Evolutionary conservation across 2,797 vertebrate species (phyloP), one percentile per base, ranked within the genome.

Genomic region (Melanotaenia trifasciata): DNA sequence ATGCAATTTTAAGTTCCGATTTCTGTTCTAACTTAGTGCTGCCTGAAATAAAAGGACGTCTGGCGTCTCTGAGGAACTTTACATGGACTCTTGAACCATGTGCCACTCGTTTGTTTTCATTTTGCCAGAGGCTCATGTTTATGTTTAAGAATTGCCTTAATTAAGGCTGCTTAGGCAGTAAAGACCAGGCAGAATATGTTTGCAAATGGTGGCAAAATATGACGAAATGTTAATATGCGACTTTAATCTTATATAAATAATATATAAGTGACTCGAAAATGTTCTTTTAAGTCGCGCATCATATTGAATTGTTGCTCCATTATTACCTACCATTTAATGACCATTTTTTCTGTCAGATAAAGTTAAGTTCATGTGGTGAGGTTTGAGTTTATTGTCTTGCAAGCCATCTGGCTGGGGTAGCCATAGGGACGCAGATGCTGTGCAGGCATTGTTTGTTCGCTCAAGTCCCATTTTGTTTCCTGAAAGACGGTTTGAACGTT

Each of bases 391-490:
- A 93, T 94, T 94, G 93, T 94, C 90, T 88, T 60, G 68, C 50
- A 61, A 87, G 89, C 91, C 91, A 90, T 91, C 91, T 92, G 89
- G 90, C 90, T 80, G 1, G 83, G 79, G 89, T 81, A 83, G 87
- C 85, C 85, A 81, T 71, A 83, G 91, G 90, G 92, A 92, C 91
- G 90, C 93, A 93, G 92, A 93, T 93, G 92, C 91, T 87, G 80
- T 66, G 79, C 80, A 38, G 82, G 88, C 88, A 93, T 95, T 95
- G 94, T 94, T 94, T 92, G 79, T 64, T 87, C 85, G 54, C 79
- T 43, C 70, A 74, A 76, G 72, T 78, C 74, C 75, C 66, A 56
- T 90, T 86, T 86, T 81, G 78, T 74, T 50, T 12, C 36, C 18
- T 62, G 32, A 73, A 66, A 47, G 32, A 64, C 24, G 63, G 0